Evolutionary conservation across 2,888 invertebrate genomes (phyloP).

Genomic region (Drosophila cognata): DNA sequence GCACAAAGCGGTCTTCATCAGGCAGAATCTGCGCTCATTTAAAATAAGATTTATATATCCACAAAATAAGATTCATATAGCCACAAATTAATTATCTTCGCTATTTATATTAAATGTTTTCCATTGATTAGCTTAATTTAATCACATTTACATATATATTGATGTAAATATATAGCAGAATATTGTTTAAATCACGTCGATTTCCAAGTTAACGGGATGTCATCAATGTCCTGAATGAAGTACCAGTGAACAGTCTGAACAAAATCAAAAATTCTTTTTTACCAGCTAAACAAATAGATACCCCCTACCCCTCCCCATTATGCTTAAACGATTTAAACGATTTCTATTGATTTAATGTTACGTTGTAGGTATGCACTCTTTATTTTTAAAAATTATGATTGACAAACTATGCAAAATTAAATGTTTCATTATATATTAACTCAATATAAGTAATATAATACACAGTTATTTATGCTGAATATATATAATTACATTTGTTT

Average conservation of each 20-base stretch:
- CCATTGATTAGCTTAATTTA: conserved; percentile 24
- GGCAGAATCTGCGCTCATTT: conserved; percentile 40
- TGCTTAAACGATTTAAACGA: background rate
- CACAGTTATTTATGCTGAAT: conserved; percentile 64
- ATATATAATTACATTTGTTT: conserved; percentile 71
- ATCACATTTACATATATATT: conserved; percentile 28
- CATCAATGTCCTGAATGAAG: background rate
- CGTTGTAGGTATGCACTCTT: conserved; percentile 51
- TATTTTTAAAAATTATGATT: conserved; percentile 66
- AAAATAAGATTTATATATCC: conserved; percentile 23
- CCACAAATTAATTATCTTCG: conserved; percentile 30
- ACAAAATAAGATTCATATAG: conserved; percentile 21
- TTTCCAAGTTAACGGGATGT: background rate
- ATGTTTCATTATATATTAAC: conserved; percentile 45
- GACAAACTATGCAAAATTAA: conserved; percentile 58
- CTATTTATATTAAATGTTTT: conserved; percentile 21
- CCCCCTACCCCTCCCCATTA: background rate
- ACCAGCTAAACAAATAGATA: background rate
- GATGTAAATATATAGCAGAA: conserved; percentile 39
- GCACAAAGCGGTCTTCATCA: conserved; percentile 44
- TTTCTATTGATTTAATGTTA: conserved; percentile 38
- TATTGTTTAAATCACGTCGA: conserved; percentile 21
- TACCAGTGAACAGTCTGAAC: conserved; percentile 8
- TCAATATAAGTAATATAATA: conserved; percentile 54
- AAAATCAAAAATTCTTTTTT: background rate